A percentile compares a stretch with the other conserved stretches of the same genome.
Conservation (phyloP, 23 tunicate genomes). For the Diplosoma virens region DNA sequence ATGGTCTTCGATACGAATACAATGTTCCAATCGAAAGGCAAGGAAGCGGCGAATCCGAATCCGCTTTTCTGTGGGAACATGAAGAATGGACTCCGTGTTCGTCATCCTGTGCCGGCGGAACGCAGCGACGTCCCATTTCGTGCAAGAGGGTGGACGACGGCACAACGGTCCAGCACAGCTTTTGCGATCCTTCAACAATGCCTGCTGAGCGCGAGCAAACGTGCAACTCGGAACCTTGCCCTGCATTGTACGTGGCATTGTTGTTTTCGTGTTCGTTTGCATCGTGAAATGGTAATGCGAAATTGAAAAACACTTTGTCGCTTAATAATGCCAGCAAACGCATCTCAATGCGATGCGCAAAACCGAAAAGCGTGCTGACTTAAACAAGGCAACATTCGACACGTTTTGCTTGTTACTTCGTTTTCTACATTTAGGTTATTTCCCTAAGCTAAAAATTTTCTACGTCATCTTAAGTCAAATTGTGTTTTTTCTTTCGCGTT, state of each 20-base stretch:
- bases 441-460: too few relatives aligned
- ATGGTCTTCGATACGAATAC: conserved; percentile 74
- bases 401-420: neutral
- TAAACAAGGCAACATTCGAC: neutral
- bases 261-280: neutral
- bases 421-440: neutral
- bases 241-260: conserved; percentile 70
- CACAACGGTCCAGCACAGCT: conserved; percentile 72
- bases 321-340: too few relatives aligned
- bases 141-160: conserved; percentile 80
- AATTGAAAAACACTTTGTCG: too few relatives aligned
- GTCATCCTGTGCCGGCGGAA: conserved; percentile 87
- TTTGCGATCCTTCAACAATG: conserved; percentile 63
- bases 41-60: conserved; percentile 60
- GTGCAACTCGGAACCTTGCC: conserved; percentile 91
- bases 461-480: neutral
- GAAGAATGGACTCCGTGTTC: conserved; percentile 85
- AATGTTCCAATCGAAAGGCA: conserved; percentile 80
- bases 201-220: conserved; percentile 60
- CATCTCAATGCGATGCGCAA: too few relatives aligned
- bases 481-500: too few relatives aligned
- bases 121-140: conserved; percentile 52
- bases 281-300: neutral
- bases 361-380: neutral
- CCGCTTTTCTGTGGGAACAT: conserved; percentile 78